phyloP scores from a whole-genome alignment of 35 echinoderm and acorn worm genomes.

The Heliocidaris erythrogramma region DNA sequence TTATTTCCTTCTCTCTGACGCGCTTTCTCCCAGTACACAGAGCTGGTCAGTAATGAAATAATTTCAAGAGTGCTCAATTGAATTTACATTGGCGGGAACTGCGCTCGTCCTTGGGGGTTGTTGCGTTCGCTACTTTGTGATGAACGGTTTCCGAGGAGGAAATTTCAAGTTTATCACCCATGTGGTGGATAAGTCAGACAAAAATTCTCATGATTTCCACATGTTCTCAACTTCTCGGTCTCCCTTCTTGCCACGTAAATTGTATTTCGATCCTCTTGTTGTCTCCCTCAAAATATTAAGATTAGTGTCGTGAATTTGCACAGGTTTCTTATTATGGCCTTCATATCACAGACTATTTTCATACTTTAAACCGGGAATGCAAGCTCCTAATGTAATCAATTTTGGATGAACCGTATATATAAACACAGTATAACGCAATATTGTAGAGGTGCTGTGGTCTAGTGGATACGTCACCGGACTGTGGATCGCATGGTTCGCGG shows the following conservation, averaged over 20 bases:
- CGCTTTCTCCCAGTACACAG: not conserved
- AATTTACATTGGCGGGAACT: not conserved
- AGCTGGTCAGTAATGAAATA: slow-evolving; percentile 3
- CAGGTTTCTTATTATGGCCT: no score
- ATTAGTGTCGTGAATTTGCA: no score
- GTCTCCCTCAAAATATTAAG: no score
- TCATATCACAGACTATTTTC: no score
- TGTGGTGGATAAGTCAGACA: slow-evolving; percentile 38
- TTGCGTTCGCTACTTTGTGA: not conserved
- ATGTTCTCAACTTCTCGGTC: not conserved
- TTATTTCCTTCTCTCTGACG: not conserved
- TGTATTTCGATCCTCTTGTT: no score
- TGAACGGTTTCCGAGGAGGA: slow-evolving; percentile 22
- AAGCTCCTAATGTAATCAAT: no score
- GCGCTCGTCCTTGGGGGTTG: not conserved
- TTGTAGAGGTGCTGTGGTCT: no score
- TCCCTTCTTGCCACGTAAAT: not conserved
- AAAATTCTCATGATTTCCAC: not conserved
- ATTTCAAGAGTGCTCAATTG: slow-evolving; percentile 23
- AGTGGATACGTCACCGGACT: no score
- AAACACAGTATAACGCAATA: no score
- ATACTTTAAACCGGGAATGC: no score
- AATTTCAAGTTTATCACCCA: slow-evolving; percentile 37
- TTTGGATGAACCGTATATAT: no score
- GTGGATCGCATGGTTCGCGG: no score